phyloP scores from a whole-genome alignment of 2,113 vertebrate genomes.

The Dendropsophus ebraccatus region DNA sequence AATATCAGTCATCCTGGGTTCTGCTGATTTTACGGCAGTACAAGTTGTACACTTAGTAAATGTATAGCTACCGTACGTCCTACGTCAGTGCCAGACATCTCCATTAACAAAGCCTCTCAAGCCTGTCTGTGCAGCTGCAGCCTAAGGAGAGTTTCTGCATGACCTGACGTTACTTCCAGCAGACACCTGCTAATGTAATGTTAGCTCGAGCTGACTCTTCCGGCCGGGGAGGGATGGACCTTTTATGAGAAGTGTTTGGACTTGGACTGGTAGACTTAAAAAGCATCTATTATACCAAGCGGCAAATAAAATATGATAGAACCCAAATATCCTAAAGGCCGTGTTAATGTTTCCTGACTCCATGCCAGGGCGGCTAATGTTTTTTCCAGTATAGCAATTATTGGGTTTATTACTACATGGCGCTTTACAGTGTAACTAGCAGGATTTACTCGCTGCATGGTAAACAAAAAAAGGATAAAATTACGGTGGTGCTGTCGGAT shows the following conservation, averaged over 20 bases:
- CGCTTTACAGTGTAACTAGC: slow-evolving; percentile 7
- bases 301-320: slow-evolving; percentile 21
- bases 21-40: not conserved
- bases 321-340: slow-evolving; percentile 9
- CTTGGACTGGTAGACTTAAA: slow-evolving; percentile 26
- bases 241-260: slow-evolving; percentile 38
- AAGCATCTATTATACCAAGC: slow-evolving; percentile 27
- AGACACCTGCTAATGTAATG: slow-evolving; percentile 48
- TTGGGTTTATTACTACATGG: slow-evolving; percentile 30
- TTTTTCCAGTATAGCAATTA: slow-evolving; percentile 38
- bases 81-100: slow-evolving; percentile 29
- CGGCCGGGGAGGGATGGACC: slow-evolving; percentile 9
- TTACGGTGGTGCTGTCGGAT: too few species aligned
- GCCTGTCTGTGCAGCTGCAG: slow-evolving; percentile 38
- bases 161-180: slow-evolving; percentile 36
- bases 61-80: slow-evolving; percentile 34
- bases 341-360: slow-evolving; percentile 29
- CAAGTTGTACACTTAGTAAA: slow-evolving; percentile 9
- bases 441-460: not conserved
- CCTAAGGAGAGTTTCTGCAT: not conserved
- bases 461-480: not conserved
- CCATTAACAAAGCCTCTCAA: slow-evolving; percentile 31
- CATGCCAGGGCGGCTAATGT: not conserved
- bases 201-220: slow-evolving; percentile 35
- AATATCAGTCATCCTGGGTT: not conserved